Percentiles rank a stretch among this genome's conserved stretches.
Conservation (phyloP, 2,113 vertebrate genomes). For the Oncorhynchus gorbuscha region DNA sequence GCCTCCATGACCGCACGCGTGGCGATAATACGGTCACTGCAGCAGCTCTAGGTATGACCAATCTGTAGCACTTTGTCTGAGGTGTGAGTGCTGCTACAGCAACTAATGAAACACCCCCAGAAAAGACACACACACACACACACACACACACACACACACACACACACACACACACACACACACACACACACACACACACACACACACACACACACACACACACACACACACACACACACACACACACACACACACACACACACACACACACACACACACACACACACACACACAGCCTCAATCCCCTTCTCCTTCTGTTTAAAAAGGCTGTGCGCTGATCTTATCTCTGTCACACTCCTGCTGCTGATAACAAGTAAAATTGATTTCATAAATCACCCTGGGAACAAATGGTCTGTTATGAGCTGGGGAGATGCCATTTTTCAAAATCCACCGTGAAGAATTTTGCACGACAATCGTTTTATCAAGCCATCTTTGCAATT, state of each 20-base stretch:
- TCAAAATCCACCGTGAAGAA: slow-evolving; percentile 54
- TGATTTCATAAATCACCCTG: slow-evolving; percentile 72
- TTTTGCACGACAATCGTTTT: slow-evolving; percentile 63
- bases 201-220: neutral
- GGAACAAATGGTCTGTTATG: slow-evolving; percentile 60
- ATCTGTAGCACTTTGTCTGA: too few relatives aligned
- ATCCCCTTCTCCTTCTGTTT: slow-evolving; percentile 13
- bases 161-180: neutral
- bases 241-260: neutral
- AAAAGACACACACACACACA: neutral
- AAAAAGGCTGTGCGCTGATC: slow-evolving; percentile 55
- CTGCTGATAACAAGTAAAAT: slow-evolving; percentile 70
- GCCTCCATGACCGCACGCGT: too few relatives aligned
- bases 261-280: slow-evolving; percentile 10
- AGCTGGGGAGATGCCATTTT: slow-evolving; percentile 48
- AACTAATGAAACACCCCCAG: too few relatives aligned
- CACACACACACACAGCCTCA: neutral
- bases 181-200: neutral
- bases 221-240: slow-evolving; percentile 10
- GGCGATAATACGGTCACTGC: too few relatives aligned
- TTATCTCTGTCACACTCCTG: slow-evolving; percentile 56
- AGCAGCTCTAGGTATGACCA: too few relatives aligned
- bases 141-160: neutral
- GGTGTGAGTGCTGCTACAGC: too few relatives aligned
- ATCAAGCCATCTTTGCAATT: slow-evolving; percentile 72